Percentiles rank a stretch among this genome's conserved stretches.
Conservation (phyloP, 2,888 invertebrate genomes). For the Kuschelorhynchus macadamiae region DNA sequence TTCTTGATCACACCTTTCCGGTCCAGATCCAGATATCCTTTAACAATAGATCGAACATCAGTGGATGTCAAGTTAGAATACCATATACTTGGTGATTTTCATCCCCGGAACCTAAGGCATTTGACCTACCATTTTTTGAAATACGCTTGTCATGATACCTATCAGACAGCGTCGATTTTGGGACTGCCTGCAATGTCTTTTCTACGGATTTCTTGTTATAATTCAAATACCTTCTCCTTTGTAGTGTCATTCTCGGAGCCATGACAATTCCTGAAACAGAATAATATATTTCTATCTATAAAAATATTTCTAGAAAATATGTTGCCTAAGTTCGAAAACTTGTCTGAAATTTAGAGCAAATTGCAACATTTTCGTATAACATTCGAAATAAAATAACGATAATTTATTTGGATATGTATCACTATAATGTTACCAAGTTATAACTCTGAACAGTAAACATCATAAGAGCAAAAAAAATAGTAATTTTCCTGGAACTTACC, state of each 20-base stretch:
- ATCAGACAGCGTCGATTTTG: conserved; percentile 6
- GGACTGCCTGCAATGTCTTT: neutral
- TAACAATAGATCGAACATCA: too few relatives aligned
- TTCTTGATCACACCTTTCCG: too few relatives aligned
- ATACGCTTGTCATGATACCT: neutral
- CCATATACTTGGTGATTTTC: neutral
- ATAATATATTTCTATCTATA: neutral
- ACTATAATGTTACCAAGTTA: neutral
- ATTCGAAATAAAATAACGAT: neutral
- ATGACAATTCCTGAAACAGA: neutral
- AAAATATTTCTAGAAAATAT: neutral
- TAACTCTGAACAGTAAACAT: neutral
- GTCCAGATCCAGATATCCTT: neutral
- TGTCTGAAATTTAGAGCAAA: neutral
- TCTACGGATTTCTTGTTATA: neutral
- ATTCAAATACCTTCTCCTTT: neutral
- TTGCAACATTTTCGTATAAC: neutral
- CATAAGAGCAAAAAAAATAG: neutral
- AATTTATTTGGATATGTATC: neutral
- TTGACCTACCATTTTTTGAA: conserved; percentile 6
- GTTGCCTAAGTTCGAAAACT: neutral
- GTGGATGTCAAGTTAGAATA: neutral
- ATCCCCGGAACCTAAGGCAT: neutral
- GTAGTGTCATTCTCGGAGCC: neutral
- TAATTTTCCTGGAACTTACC: conserved; percentile 1